Percentiles rank a stretch among this genome's conserved stretches.
These are phyloP conservation scores for Stratiomys singularior DNA, from an alignment of 2,888 invertebrate species.

Conservation along the genomic window DNA sequence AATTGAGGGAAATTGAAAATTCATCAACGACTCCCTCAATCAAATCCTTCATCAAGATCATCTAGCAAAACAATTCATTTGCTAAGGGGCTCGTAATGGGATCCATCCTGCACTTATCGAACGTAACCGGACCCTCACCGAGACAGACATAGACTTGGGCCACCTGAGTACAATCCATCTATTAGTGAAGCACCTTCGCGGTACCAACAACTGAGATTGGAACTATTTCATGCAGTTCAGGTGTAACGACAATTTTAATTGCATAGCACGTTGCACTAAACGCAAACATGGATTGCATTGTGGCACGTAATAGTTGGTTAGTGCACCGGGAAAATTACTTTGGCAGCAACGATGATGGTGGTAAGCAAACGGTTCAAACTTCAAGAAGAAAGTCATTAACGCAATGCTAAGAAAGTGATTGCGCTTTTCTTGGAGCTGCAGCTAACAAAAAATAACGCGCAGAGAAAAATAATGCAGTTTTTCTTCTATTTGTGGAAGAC, in stretches of 20 bases:
- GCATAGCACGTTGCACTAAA: neutral
- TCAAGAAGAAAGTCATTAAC: constrained; percentile 2
- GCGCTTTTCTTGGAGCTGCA: neutral
- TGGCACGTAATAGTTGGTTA: neutral
- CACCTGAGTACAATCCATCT: neutral
- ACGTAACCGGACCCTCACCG: neutral
- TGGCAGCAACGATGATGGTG: neutral
- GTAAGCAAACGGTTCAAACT: neutral
- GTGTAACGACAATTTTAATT: constrained; percentile 8
- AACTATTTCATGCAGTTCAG: neutral
- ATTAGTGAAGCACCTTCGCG: neutral
- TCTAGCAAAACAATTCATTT: neutral
- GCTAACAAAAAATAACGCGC: neutral
- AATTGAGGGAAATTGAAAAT: neutral
- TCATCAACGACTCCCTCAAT: neutral
- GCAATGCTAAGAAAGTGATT: neutral
- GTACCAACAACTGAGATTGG: neutral
- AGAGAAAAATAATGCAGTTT: neutral
- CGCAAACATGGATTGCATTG: neutral
- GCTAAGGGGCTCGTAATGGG: neutral
- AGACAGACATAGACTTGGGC: neutral
- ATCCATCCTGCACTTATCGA: neutral
- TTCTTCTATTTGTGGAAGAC: neutral
- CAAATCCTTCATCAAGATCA: neutral
- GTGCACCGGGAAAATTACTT: neutral